Conservation (phyloP, 2,888 invertebrate species). For the Eledone cirrhosa region DNA sequence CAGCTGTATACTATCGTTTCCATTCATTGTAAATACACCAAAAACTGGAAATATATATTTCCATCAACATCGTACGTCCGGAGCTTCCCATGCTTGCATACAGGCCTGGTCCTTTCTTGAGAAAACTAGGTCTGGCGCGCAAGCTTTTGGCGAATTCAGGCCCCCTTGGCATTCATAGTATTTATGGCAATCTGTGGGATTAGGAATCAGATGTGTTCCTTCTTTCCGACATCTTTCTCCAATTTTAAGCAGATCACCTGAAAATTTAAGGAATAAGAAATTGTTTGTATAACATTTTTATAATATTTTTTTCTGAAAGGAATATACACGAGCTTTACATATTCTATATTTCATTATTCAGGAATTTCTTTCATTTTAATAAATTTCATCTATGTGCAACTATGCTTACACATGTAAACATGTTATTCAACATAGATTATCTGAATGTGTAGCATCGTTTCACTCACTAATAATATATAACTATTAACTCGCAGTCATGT, state of each 20-base stretch:
- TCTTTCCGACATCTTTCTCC: background rate
- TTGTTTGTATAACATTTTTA: too few species aligned
- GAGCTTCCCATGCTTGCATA: background rate
- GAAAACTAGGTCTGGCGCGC: background rate
- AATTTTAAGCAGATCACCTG: background rate
- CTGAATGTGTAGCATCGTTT: too few species aligned
- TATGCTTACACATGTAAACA: too few species aligned
- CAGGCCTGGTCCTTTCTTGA: background rate
- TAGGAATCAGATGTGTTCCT: background rate
- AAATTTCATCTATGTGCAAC: too few species aligned
- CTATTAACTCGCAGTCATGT: too few species aligned
- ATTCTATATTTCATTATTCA: too few species aligned
- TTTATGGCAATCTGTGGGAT: background rate
- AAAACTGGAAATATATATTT: background rate
- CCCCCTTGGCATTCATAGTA: constrained; percentile 23
- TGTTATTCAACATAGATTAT: too few species aligned
- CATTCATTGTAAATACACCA: background rate
- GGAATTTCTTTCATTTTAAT: too few species aligned
- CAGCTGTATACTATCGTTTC: too few species aligned
- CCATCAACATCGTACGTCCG: background rate
- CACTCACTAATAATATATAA: too few species aligned
- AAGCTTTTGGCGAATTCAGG: background rate
- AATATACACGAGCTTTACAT: too few species aligned
- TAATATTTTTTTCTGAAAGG: too few species aligned
- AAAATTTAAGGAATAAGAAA: background rate